Evolutionary conservation across 2,888 invertebrate genomes (phyloP), one percentile per base, ranked within the genome.

Genomic region (Philereme vetulata): DNA sequence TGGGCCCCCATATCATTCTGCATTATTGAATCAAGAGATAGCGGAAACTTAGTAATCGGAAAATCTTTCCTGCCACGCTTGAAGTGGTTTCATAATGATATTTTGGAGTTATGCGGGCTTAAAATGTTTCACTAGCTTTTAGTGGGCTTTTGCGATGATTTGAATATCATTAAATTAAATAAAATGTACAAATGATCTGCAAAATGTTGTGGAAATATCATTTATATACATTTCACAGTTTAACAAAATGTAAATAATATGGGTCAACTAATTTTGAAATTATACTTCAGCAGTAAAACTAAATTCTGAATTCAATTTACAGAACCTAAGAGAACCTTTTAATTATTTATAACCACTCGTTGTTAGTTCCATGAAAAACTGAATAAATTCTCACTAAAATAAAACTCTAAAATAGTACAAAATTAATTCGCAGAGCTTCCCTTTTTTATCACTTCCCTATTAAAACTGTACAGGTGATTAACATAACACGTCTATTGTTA

Each of bases 1-100:
- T 51, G 57, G 59, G 52, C 62, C 52, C 71, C 70, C 70, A 75
- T 74, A 78, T 80, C 75, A 78, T 72, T 79, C 73, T 73, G 68
- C 75, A 71, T 81, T 80, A 80, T 78, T 79, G 77, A 79, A 79
- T 77, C 72, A 77, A 53, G 72, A 73, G 75, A 76, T 73, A 72
- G 66, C 64, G 62, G 53, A 68, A 72, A 75, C 58, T 67, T 72
- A 71, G 60, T 47, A 67, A 58, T 67, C 72, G 74, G 70, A 73
- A 80, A 80, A 78, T 75, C 47, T 58, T 68, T 66, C 55, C 52
- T 42, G 56, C 50, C 46, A 62, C 64, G 72, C 70, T 48, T 67
- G 67, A 71, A 64, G 70, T 58, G 64, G 56, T 67, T 55, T 56
- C 64, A 68, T 73, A 75, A 75, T 76, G 54, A 66, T 69, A 71